A percentile compares a stretch with the other conserved stretches of the same genome.
Evolutionary conservation across 2,113 vertebrate species (phyloP).

Genomic region (Gavia stellata): DNA sequence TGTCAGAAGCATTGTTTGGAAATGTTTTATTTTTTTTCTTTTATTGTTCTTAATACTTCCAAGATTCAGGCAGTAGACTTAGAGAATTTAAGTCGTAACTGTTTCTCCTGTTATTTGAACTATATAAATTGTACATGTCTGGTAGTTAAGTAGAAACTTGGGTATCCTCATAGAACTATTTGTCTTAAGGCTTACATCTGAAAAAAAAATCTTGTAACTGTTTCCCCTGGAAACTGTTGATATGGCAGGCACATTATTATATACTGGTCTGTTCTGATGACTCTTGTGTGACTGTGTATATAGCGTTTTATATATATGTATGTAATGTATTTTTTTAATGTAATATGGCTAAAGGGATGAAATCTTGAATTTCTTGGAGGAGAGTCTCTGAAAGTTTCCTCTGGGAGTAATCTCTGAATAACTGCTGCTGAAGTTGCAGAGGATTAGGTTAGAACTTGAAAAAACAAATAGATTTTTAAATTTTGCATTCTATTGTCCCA

Average conservation of each 20-base stretch:
- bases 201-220: neutral
- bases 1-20: neutral
- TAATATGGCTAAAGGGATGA: neutral
- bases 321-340: neutral
- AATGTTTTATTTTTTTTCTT: neutral
- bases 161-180: neutral
- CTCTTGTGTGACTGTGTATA: neutral
- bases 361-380: neutral
- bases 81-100: neutral
- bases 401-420: neutral
- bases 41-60: neutral
- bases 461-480: slow-evolving; percentile 42
- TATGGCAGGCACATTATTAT: neutral
- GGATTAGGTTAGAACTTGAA: slow-evolving; percentile 13
- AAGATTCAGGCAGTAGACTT: neutral
- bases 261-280: neutral
- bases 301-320: neutral
- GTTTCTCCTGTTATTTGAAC: neutral
- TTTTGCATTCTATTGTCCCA: neutral
- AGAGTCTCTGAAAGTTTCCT: neutral
- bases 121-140: neutral
- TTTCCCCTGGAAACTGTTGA: neutral
- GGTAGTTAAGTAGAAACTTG: neutral
- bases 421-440: slow-evolving; percentile 15
- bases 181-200: neutral